These are phyloP conservation scores for Lonchura striata DNA, from an alignment of 2,113 vertebrate genomes.

Conservation along the genomic window DNA sequence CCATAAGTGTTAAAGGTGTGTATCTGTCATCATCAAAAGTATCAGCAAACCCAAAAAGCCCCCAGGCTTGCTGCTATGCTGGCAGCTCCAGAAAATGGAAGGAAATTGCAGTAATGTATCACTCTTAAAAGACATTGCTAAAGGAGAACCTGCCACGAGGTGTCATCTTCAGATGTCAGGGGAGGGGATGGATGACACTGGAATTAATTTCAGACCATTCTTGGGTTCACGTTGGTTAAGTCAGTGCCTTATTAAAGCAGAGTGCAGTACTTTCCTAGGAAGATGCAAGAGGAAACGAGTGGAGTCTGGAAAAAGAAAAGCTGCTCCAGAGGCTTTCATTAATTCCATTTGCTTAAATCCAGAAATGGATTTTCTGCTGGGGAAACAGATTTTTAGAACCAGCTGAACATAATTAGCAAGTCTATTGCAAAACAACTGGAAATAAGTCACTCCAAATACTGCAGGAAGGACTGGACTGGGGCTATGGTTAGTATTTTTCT, in stretches of 20 bases:
- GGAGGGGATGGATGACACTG: background rate
- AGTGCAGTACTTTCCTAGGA: background rate
- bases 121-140: background rate
- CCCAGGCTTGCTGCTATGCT: background rate
- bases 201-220: background rate
- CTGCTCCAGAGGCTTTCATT: background rate
- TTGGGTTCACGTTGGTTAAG: background rate
- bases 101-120: constrained; percentile 17
- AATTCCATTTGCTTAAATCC: background rate
- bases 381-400: background rate
- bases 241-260: background rate
- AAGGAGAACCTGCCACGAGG: background rate
- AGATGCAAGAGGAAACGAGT: background rate
- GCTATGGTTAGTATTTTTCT: background rate
- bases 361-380: background rate
- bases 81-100: background rate
- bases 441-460: background rate
- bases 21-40: background rate
- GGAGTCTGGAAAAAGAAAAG: background rate
- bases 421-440: background rate
- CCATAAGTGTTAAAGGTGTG: background rate
- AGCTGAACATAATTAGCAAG: background rate
- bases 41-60: background rate
- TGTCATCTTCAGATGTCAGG: background rate
- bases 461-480: background rate